Evolutionary conservation across 2,113 vertebrate species (phyloP), one percentile per base, ranked within the genome.

Genomic region (Electrona antarctica): DNA sequence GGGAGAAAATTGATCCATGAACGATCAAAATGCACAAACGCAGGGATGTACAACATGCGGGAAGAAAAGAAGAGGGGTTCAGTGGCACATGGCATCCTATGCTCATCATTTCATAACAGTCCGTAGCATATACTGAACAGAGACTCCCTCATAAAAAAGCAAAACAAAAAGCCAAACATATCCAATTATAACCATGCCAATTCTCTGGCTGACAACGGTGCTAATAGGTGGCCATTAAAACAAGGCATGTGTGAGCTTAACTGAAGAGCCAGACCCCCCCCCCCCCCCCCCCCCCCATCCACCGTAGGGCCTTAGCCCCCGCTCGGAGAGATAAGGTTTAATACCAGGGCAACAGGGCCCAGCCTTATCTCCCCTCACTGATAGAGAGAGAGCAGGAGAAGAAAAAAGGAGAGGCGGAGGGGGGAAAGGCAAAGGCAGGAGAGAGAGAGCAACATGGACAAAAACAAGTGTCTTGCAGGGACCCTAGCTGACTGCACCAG

Each of bases 391-490:
- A 55, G 61, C 57, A 69, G 29, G 46, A 21, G 62, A 69, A 70
- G 69, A 70, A 28, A 73, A 28, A 46, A 49, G 61, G 50, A 55
- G 41, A 41, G 14, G 61, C 41, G 58, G 8, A 33, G 12, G 61
- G 33, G 67, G 47, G 12, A 8, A 9, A 60, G 28, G 66, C n/a
- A 9, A 4, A 51, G 21, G 9, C 65, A 79, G 69, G 60, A 49
- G 79, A 82, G 80, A 81, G 70, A 85, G 83, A 89, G 82, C 78
- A 83, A 83, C 80, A 78, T 85, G 91, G 91, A 90, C 87, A 87
- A 85, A 91, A 91, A 90, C 85, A 89, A 91, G 88, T 88, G 88
- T 87, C 88, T 90, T 85, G 89, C 87, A 90, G 89, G 85, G 83
- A 89, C 84, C 86, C 85, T 86, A 85, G 28, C 85, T 87, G 87